These are phyloP conservation scores for Drosophila littoralis DNA, from an alignment of 1,140 invertebrate species.

Conservation along the genomic window DNA sequence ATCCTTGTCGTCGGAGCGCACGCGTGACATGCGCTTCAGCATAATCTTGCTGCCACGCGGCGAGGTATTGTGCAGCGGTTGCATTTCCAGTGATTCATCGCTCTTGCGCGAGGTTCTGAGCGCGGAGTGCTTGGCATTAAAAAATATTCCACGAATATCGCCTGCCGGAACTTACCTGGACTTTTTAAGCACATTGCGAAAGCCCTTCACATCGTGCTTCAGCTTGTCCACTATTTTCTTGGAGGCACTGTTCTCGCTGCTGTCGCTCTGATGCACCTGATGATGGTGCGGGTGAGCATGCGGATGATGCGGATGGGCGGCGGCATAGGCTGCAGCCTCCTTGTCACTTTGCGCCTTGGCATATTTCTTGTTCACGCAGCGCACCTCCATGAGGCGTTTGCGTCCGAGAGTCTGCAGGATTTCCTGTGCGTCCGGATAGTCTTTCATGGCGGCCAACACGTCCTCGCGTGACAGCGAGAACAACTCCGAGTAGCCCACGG, in stretches of 20 bases:
- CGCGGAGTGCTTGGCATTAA: background rate
- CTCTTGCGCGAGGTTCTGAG: slow-evolving; percentile 85
- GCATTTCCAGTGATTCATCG: slow-evolving; percentile 88
- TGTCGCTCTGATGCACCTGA: slow-evolving; percentile 85
- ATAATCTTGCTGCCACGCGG: slow-evolving; percentile 85
- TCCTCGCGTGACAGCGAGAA: slow-evolving; percentile 98
- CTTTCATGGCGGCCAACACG: slow-evolving; percentile 96
- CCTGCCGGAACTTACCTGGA: slow-evolving; percentile 83
- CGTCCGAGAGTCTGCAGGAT: slow-evolving; percentile 94
- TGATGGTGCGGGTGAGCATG: slow-evolving; percentile 84
- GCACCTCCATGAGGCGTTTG: slow-evolving; percentile 94
- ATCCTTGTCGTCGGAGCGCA: slow-evolving; percentile 88
- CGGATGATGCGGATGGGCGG: slow-evolving; percentile 61
- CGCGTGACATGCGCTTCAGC: slow-evolving; percentile 89
- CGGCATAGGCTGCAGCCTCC: slow-evolving; percentile 65
- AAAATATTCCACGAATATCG: background rate
- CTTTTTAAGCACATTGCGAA: slow-evolving; percentile 88
- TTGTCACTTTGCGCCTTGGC: slow-evolving; percentile 74
- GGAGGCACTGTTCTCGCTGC: slow-evolving; percentile 88
- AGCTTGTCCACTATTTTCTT: slow-evolving; percentile 92
- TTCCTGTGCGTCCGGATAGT: slow-evolving; percentile 98
- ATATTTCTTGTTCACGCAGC: slow-evolving; percentile 84
- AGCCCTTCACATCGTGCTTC: slow-evolving; percentile 92
- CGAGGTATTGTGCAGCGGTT: slow-evolving; percentile 86
- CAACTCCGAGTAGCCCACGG: slow-evolving; percentile 97